phyloP scores from a whole-genome alignment of 2,113 vertebrate genomes.

The Nycticebus coucang region DNA sequence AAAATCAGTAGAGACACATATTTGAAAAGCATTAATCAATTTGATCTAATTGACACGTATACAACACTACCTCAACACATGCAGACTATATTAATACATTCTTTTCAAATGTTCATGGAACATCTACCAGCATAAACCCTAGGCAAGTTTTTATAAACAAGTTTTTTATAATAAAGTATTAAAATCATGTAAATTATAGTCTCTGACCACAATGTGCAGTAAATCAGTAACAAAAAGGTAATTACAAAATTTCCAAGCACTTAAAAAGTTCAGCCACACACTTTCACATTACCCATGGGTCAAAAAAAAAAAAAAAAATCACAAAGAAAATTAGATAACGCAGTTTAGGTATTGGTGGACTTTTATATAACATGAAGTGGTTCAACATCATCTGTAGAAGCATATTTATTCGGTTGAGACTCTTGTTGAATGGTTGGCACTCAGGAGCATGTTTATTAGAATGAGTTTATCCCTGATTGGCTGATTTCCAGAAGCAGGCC shows the following conservation, averaged over 20 bases:
- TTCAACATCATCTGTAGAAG: background rate
- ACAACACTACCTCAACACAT: background rate
- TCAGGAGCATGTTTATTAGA: background rate
- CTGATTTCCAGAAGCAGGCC: conserved; percentile 7
- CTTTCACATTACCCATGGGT: background rate
- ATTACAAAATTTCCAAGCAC: background rate
- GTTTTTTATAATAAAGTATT: background rate
- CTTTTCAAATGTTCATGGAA: background rate
- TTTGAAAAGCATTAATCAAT: background rate
- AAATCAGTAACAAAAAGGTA: background rate
- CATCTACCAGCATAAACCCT: background rate
- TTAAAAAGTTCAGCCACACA: background rate
- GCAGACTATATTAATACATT: background rate
- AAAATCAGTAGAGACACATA: background rate
- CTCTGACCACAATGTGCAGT: background rate
- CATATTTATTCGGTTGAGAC: background rate
- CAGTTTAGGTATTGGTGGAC: background rate
- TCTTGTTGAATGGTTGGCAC: background rate
- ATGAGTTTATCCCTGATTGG: background rate
- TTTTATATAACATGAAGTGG: background rate
- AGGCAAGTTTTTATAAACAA: conserved; percentile 26
- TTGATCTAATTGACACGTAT: background rate
- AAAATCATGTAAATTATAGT: background rate
- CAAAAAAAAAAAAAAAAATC: background rate
- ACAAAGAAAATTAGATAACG: background rate